These are phyloP conservation scores for Embiotoca jacksoni DNA, from an alignment of 2,113 vertebrate genomes.

Conservation along the genomic window DNA sequence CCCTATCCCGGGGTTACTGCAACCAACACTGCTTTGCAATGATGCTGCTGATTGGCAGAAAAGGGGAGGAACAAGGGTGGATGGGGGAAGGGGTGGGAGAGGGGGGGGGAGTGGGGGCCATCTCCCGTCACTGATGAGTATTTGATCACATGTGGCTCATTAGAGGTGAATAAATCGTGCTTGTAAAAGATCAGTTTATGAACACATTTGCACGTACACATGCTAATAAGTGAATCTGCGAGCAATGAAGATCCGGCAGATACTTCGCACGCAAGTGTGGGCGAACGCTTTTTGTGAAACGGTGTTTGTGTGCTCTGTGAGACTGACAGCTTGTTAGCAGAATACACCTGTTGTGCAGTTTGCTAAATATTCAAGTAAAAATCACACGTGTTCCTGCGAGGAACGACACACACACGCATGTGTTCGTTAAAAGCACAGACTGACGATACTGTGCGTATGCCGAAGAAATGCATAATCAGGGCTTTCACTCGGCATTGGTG, in stretches of 20 bases:
- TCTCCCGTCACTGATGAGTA: constrained; percentile 40
- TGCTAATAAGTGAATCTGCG: constrained; percentile 8
- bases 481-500: constrained; percentile 32
- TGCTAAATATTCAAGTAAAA: constrained; percentile 20
- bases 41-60: constrained; percentile 21
- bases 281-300: constrained; percentile 2
- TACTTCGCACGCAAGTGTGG: neutral
- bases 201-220: constrained; percentile 33
- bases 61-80: neutral
- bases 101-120: neutral
- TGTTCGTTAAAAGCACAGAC: neutral
- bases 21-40: constrained; percentile 43
- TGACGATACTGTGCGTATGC: neutral
- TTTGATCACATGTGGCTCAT: constrained; percentile 60
- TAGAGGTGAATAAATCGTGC: constrained; percentile 41
- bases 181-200: constrained; percentile 44
- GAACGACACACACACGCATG: constrained; percentile 15
- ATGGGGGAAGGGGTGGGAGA: neutral
- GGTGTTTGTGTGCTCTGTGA: constrained; percentile 8
- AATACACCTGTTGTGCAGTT: constrained; percentile 17
- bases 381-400: constrained; percentile 17
- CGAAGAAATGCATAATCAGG: constrained; percentile 43
- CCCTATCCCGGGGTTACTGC: constrained; percentile 23
- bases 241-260: neutral
- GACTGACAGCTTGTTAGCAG: constrained; percentile 36